Conservation (phyloP, 2,888 invertebrate genomes). For the Lasiommata megera region DNA sequence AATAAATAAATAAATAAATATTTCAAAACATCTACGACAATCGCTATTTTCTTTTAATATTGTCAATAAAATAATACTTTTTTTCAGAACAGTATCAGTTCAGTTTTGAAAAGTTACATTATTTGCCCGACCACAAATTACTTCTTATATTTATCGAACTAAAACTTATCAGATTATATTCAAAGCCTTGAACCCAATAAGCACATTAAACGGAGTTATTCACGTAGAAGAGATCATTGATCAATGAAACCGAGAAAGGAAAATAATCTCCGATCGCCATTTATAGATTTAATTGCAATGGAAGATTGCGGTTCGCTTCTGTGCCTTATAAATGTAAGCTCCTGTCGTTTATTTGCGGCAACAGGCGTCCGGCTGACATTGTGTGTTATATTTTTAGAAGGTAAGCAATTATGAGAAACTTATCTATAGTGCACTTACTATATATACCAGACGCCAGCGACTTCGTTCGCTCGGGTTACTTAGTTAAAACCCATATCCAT, state of each 20-base stretch:
- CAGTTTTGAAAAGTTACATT: no score
- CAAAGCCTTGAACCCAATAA: neutral
- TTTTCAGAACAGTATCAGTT: no score
- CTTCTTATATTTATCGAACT: neutral
- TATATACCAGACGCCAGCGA: no score
- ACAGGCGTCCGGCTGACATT: neutral
- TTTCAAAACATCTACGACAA: no score
- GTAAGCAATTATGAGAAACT: neutral
- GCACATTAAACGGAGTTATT: neutral
- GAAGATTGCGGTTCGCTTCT: neutral
- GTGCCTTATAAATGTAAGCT: neutral
- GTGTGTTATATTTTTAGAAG: constrained; percentile 1
- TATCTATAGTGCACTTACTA: no score
- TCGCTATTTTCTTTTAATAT: no score
- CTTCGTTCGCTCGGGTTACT: no score
- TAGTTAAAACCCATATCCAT: no score
- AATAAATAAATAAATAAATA: no score
- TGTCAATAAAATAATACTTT: no score
- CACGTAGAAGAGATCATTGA: neutral
- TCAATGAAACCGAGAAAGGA: neutral
- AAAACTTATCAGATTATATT: neutral
- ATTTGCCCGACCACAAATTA: no score
- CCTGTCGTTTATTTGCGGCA: constrained; percentile 4
- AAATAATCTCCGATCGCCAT: constrained; percentile 4
- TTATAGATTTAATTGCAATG: constrained; percentile 15